Percentiles rank a stretch among this genome's conserved stretches.
These are phyloP conservation scores for Nothoprocta perdicaria DNA, from an alignment of 2,113 vertebrate genomes.

Conservation along the genomic window DNA sequence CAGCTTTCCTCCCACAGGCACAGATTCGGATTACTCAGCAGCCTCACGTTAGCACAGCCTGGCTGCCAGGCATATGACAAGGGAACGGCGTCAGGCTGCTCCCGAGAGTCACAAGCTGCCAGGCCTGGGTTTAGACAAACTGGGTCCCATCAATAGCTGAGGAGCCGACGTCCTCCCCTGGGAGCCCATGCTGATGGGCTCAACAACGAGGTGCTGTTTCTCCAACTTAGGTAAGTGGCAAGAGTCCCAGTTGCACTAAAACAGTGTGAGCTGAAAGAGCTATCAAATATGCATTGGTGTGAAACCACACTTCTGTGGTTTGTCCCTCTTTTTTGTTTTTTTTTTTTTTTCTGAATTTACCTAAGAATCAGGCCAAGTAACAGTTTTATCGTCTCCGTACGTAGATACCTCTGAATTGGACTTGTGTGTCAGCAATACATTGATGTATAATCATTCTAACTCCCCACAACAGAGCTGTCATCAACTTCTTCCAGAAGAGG, in stretches of 20 bases:
- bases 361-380: neutral
- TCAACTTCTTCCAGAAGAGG: neutral
- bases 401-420: neutral
- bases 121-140: neutral
- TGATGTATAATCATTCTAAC: neutral
- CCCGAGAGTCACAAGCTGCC: neutral
- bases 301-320: neutral
- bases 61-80: neutral
- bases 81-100: neutral
- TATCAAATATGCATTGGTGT: neutral
- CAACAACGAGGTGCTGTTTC: neutral
- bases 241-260: neutral
- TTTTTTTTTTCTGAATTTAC: neutral
- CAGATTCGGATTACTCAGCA: neutral
- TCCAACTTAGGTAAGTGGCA: neutral
- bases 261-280: neutral
- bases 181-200: neutral
- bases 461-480: neutral
- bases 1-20: neutral
- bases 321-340: fast-evolving
- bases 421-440: neutral
- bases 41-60: neutral
- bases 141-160: neutral
- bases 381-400: neutral
- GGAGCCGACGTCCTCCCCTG: neutral